Conservation (phyloP, 2,888 invertebrate species). For the Hypsopygia costalis region DNA sequence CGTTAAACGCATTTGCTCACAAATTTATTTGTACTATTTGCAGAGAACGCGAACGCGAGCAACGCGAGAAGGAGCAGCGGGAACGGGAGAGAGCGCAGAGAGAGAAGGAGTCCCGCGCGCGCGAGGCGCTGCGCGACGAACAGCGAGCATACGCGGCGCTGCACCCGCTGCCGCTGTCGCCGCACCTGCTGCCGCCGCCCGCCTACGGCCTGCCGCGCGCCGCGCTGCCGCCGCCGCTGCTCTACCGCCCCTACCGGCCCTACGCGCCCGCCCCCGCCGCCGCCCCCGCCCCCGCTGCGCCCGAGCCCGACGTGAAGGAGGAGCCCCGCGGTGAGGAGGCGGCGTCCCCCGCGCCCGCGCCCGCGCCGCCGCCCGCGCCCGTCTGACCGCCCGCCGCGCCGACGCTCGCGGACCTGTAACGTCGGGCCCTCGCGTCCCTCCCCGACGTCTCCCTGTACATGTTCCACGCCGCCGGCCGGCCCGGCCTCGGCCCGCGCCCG, state of each 20-base stretch:
- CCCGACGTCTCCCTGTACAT: too few relatives aligned
- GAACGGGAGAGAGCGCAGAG: conserved; percentile 48
- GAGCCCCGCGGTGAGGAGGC: conserved; percentile 16
- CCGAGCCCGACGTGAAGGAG: conserved; percentile 12
- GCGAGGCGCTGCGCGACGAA: conserved; percentile 50
- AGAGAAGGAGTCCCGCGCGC: conserved; percentile 63
- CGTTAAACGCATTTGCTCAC: too few relatives aligned
- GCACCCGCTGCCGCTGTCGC: conserved; percentile 29
- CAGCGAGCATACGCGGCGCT: conserved; percentile 43
- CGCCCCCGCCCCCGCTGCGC: conserved; percentile 34
- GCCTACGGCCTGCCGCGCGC: conserved; percentile 39
- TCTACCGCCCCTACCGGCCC: conserved; percentile 57
- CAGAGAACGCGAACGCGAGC: conserved; percentile 51
- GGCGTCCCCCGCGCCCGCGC: conserved; percentile 23
- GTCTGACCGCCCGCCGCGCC: conserved; percentile 23
- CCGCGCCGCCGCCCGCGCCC: conserved; percentile 22
- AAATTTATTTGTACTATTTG: conserved; percentile 6
- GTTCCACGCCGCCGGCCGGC: too few relatives aligned
- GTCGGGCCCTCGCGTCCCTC: too few relatives aligned
- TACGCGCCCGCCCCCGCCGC: conserved; percentile 37
- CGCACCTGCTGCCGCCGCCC: conserved; percentile 40
- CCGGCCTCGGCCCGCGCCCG: too few relatives aligned
- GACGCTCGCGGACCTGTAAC: too few relatives aligned
- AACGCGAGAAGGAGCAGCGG: conserved; percentile 60
- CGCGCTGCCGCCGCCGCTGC: conserved; percentile 51